Evolutionary conservation across 2,888 invertebrate genomes (phyloP).

Genomic region (Pinctada fucata): DNA sequence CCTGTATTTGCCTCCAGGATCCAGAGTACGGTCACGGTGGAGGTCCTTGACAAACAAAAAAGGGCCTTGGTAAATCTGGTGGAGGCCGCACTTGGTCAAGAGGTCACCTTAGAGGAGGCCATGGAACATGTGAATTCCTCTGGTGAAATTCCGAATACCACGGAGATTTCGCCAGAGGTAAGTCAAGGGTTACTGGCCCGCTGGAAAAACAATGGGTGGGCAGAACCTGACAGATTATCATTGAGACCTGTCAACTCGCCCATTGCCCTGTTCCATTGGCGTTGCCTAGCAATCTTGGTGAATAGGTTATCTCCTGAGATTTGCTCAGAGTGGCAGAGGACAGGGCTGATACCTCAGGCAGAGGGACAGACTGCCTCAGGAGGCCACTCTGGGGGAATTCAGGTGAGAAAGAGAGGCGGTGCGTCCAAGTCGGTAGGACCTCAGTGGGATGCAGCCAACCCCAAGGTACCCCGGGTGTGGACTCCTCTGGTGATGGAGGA

Average conservation of each 20-base stretch:
- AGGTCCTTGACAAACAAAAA: not conserved
- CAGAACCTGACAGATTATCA: not conserved
- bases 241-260: not conserved
- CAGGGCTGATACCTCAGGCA: too few relatives aligned
- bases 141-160: not conserved
- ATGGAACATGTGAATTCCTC: not conserved
- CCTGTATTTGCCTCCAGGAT: not conserved
- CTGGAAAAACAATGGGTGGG: not conserved
- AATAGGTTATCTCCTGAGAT: too few relatives aligned
- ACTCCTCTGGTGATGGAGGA: too few relatives aligned
- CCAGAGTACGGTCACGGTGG: not conserved
- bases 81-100: not conserved
- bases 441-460: too few relatives aligned
- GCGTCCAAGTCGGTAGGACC: too few relatives aligned
- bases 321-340: too few relatives aligned
- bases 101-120: not conserved
- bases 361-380: too few relatives aligned
- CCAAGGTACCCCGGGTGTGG: too few relatives aligned
- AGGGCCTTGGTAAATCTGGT: not conserved
- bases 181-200: not conserved
- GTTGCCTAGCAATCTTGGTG: too few relatives aligned
- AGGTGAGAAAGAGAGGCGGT: too few relatives aligned
- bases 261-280: not conserved
- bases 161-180: not conserved
- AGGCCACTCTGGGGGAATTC: too few relatives aligned